Conservation (phyloP, 2,797 vertebrate species). For the Peromyscus attwateri region DNA sequence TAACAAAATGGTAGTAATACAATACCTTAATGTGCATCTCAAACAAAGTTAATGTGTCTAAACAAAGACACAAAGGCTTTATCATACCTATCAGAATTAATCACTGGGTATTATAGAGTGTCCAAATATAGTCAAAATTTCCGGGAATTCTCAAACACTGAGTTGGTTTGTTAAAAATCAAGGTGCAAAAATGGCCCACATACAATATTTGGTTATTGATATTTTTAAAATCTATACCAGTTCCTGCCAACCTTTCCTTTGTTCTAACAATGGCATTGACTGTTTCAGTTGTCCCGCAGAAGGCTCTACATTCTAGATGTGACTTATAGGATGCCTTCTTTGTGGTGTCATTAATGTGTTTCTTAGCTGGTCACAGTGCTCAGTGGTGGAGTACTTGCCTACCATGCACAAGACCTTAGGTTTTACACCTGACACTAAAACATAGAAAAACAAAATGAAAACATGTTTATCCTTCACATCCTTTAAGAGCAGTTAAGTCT, state of each 20-base stretch:
- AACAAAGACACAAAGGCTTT: neutral
- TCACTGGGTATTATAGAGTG: slow-evolving; percentile 19
- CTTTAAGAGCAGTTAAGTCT: slow-evolving; percentile 41
- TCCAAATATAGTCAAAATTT: slow-evolving; percentile 6
- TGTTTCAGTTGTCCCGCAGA: neutral
- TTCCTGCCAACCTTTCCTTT: neutral
- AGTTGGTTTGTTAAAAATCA: neutral
- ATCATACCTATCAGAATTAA: slow-evolving; percentile 56
- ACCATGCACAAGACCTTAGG: neutral
- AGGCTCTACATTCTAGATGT: neutral
- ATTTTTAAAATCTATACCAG: neutral
- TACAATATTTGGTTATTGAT: slow-evolving; percentile 4
- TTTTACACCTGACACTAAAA: neutral
- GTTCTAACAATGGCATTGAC: neutral
- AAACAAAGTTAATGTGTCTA: slow-evolving; percentile 25
- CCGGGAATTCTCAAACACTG: slow-evolving; percentile 41
- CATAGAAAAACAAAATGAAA: neutral
- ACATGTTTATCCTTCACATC: neutral
- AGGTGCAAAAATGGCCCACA: neutral
- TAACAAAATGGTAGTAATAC: neutral
- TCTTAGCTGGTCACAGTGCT: neutral
- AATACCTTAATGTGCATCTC: neutral
- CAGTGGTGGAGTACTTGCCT: neutral
- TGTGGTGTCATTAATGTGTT: neutral
- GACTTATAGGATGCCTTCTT: neutral